phyloP scores from a whole-genome alignment of 2,113 vertebrate species.

The Chinchilla lanigera region DNA sequence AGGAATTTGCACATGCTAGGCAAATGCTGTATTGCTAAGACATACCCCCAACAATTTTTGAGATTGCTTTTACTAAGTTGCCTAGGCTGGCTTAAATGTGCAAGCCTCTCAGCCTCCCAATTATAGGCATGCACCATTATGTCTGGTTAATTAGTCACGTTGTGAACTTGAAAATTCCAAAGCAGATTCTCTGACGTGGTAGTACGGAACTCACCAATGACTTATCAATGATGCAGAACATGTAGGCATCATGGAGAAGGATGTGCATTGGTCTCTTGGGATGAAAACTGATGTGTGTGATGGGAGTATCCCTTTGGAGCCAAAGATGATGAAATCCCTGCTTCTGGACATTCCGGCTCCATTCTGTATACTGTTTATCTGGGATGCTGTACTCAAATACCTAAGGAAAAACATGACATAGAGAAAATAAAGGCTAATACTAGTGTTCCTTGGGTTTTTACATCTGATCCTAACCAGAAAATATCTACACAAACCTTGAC shows the following conservation, averaged over 20 bases:
- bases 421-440: background rate
- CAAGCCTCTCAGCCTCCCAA: background rate
- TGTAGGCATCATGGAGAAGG: constrained; percentile 93
- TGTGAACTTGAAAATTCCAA: background rate
- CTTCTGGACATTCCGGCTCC: constrained; percentile 92
- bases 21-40: background rate
- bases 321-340: constrained; percentile 91
- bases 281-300: constrained; percentile 93
- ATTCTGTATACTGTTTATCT: constrained; percentile 91
- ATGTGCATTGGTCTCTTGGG: constrained; percentile 90
- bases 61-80: background rate
- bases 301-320: constrained; percentile 92
- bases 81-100: background rate
- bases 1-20: background rate
- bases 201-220: constrained; percentile 89
- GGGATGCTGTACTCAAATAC: constrained; percentile 93
- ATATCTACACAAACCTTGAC: background rate
- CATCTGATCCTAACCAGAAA: background rate
- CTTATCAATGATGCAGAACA: constrained; percentile 97
- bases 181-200: background rate
- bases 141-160: background rate
- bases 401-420: constrained; percentile 78
- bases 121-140: background rate
- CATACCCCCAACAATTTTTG: background rate
- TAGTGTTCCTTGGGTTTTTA: background rate